Base-by-base conservation (phyloP, 2,888 invertebrate species). In the Bellardia pandia region DNA sequence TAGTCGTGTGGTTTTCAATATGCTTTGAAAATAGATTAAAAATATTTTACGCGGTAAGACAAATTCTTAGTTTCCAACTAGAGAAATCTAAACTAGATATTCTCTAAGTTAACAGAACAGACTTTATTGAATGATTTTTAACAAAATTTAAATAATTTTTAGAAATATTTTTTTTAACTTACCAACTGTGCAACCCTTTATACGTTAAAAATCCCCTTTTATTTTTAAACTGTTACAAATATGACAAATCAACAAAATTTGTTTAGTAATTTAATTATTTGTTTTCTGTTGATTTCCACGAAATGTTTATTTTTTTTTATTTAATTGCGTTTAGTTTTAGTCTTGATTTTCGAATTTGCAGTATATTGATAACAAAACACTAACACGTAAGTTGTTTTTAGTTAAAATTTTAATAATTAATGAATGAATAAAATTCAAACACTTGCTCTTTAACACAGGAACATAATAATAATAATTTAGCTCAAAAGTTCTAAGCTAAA, bases 401-500 rank as follows among this genome's bases (percentile, higher is more conserved):
- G 51, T 76, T 62, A 16, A 76, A 62, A 82, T 76, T 37, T 30
- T 69, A 82, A 56, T 83, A 83, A 76, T 69, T 76, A 76, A 75
- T 75, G 69, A 76, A 62, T 76, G 62, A 62, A 75, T 14, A 45
- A 16, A 37, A 40, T 51, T 69, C 16, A 16, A 78, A 40, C 33
- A 77, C 51, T 56, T 45, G 53, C 69, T 64, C 53, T 42, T 53
- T 62, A 68, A 42, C 3, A 64, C 0, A 56, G n/a, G 30, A 53
- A n/a, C 14, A 30, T 23, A 23, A 23, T 23, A 23, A 56, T 56
- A 77, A 3, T 58, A 33, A 64, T 68, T 30, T 66, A 33, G 58
- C n/a, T 64, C 33, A 14, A 16, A 64, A 64, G 53, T 42, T 66
- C 64, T 64, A 9, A n/a, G 4, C 42, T 23, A 64, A 48, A 51